These are phyloP conservation scores for Zoanthus gigantus DNA, from an alignment of 92 coral and sea anemone genomes.

Conservation along the genomic window DNA sequence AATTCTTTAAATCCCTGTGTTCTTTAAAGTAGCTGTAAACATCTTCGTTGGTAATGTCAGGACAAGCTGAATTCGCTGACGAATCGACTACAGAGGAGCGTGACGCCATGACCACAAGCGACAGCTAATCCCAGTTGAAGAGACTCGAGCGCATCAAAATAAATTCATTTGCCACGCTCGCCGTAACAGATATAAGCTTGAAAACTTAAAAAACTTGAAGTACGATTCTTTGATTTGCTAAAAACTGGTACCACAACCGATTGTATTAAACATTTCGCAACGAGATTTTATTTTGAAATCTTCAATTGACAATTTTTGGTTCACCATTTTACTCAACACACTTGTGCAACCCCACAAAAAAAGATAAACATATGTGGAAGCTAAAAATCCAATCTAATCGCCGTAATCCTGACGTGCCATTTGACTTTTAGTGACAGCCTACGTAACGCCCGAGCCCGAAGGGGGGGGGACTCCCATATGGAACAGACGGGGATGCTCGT, in stretches of 20 bases:
- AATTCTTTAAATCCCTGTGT: neutral
- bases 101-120: slow-evolving; percentile 4
- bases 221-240: slow-evolving; percentile 15
- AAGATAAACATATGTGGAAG: slow-evolving; percentile 18
- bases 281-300: slow-evolving; percentile 23
- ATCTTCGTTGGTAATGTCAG: neutral
- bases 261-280: slow-evolving; percentile 11
- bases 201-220: slow-evolving; percentile 1
- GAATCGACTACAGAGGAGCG: slow-evolving; percentile 7
- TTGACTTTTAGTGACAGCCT: slow-evolving; percentile 21
- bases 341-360: slow-evolving; percentile 33
- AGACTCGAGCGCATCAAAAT: slow-evolving; percentile 20
- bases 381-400: slow-evolving; percentile 15
- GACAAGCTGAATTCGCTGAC: neutral
- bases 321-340: slow-evolving; percentile 14
- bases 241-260: slow-evolving; percentile 8
- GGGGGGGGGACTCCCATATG: no score
- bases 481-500: no score
- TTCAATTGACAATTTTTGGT: slow-evolving; percentile 11
- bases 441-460: neutral
- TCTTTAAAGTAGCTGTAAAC: slow-evolving; percentile 6
- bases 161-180: slow-evolving; percentile 15
- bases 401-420: slow-evolving; percentile 19
- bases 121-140: neutral
- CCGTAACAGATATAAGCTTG: slow-evolving; percentile 26